These are phyloP conservation scores for Maniola jurtina DNA, from an alignment of 1,140 invertebrate species.

Conservation along the genomic window DNA sequence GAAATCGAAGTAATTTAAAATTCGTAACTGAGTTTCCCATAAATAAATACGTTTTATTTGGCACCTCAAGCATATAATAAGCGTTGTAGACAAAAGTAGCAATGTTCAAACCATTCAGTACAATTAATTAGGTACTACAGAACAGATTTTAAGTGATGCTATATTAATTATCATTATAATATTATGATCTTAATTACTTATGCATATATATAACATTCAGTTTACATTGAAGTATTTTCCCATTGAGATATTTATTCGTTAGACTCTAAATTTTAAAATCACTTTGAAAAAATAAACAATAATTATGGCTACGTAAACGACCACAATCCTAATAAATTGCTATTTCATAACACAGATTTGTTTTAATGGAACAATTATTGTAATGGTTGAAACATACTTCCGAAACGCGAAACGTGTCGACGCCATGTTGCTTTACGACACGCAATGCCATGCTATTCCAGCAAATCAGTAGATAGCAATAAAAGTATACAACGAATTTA, in stretches of 20 bases:
- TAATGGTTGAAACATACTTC: too few relatives aligned
- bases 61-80: neutral
- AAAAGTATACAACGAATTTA: too few relatives aligned
- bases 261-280: slow-evolving; percentile 25
- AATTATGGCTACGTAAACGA: slow-evolving; percentile 21
- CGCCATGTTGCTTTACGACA: too few relatives aligned
- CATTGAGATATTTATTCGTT: slow-evolving; percentile 43
- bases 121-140: slow-evolving; percentile 55
- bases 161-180: slow-evolving; percentile 34
- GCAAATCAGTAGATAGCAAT: too few relatives aligned
- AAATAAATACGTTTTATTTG: neutral
- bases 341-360: slow-evolving; percentile 29
- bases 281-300: slow-evolving; percentile 27
- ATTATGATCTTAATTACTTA: slow-evolving; percentile 65
- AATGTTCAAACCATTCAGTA: slow-evolving; percentile 71
- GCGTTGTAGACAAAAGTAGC: slow-evolving; percentile 44
- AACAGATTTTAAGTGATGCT: slow-evolving; percentile 56
- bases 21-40: neutral
- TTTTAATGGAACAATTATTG: slow-evolving; percentile 9
- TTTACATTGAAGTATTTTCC: slow-evolving; percentile 47
- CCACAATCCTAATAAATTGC: slow-evolving; percentile 18
- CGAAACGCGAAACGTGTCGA: too few relatives aligned
- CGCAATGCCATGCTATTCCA: too few relatives aligned
- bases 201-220: slow-evolving; percentile 73
- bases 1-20: too few relatives aligned